Conservation (phyloP, 2,888 invertebrate species). For the Perithous albicinctus region DNA sequence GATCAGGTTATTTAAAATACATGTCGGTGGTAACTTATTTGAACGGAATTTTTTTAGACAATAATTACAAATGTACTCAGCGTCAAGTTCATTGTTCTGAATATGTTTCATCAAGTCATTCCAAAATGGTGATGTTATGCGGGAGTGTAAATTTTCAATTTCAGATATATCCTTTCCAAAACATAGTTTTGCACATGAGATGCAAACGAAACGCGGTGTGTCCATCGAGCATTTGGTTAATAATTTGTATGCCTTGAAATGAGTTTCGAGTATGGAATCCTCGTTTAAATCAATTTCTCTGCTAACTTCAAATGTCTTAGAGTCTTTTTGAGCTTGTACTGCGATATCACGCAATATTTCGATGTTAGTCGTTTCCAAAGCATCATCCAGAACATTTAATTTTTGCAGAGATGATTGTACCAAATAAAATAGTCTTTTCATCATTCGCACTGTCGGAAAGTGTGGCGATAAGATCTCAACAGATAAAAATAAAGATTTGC, state of each 20-base stretch:
- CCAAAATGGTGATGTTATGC: constrained; percentile 52
- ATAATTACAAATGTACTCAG: constrained; percentile 59
- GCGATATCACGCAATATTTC: constrained; percentile 31
- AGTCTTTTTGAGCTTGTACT: constrained; percentile 31
- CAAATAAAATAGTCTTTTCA: constrained; percentile 55
- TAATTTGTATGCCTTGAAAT: constrained; percentile 57
- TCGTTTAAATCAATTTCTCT: constrained; percentile 64
- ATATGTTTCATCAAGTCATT: constrained; percentile 45
- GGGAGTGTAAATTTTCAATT: constrained; percentile 46
- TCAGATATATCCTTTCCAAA: constrained; percentile 55
- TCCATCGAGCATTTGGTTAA: constrained; percentile 65
- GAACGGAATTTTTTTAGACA: constrained; percentile 68
- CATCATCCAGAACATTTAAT: constrained; percentile 43
- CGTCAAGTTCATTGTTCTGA: constrained; percentile 5
- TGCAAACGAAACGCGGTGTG: constrained; percentile 62
- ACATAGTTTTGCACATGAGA: constrained; percentile 70
- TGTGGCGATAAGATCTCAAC: constrained; percentile 66
- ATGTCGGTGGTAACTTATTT: constrained; percentile 72
- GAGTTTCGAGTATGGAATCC: constrained; percentile 50
- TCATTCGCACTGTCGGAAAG: constrained; percentile 58
- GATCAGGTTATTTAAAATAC: constrained; percentile 71
- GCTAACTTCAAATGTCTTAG: neutral
- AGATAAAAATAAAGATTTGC: constrained; percentile 64
- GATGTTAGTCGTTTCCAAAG: constrained; percentile 44
- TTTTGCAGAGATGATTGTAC: constrained; percentile 11